Conservation (phyloP, 2,888 invertebrate species). For the Invenusta paracnida region DNA sequence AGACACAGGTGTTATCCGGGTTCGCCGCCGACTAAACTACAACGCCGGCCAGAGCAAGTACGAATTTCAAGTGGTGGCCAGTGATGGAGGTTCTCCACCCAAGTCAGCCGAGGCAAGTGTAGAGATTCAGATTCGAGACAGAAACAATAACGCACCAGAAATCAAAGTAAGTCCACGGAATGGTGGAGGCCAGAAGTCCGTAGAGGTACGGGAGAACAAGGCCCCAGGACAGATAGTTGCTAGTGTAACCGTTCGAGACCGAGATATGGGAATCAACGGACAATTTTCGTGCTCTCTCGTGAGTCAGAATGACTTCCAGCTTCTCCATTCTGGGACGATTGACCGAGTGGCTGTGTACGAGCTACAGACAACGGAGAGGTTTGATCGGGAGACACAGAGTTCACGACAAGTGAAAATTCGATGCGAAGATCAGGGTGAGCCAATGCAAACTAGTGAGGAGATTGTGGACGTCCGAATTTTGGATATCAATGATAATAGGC, state of each 20-base stretch:
- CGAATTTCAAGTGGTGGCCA: slow-evolving; percentile 35
- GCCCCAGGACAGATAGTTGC: slow-evolving; percentile 13
- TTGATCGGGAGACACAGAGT: slow-evolving; percentile 30
- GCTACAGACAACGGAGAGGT: background rate
- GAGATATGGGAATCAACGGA: slow-evolving; percentile 27
- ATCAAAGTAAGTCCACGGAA: background rate
- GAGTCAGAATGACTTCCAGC: background rate
- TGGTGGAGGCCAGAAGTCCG: background rate
- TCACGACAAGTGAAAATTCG: background rate
- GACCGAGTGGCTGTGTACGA: slow-evolving; percentile 16
- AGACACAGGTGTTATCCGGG: slow-evolving; percentile 24
- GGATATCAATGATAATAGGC: slow-evolving; percentile 26
- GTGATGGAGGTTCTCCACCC: slow-evolving; percentile 37
- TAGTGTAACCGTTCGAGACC: slow-evolving; percentile 28
- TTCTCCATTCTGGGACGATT: background rate
- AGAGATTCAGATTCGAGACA: slow-evolving; percentile 39
- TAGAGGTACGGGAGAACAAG: slow-evolving; percentile 24
- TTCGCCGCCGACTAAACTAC: slow-evolving; percentile 16
- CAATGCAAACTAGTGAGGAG: slow-evolving; percentile 17
- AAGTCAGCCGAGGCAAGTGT: slow-evolving; percentile 34
- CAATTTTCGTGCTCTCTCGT: slow-evolving; percentile 24
- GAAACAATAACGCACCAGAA: slow-evolving; percentile 39
- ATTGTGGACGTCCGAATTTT: slow-evolving; percentile 24
- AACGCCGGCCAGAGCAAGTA: slow-evolving; percentile 9
- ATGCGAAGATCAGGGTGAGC: slow-evolving; percentile 36